These are phyloP conservation scores for Cyclopterus lumpus DNA, from an alignment of 2,797 vertebrate species.

Conservation along the genomic window DNA sequence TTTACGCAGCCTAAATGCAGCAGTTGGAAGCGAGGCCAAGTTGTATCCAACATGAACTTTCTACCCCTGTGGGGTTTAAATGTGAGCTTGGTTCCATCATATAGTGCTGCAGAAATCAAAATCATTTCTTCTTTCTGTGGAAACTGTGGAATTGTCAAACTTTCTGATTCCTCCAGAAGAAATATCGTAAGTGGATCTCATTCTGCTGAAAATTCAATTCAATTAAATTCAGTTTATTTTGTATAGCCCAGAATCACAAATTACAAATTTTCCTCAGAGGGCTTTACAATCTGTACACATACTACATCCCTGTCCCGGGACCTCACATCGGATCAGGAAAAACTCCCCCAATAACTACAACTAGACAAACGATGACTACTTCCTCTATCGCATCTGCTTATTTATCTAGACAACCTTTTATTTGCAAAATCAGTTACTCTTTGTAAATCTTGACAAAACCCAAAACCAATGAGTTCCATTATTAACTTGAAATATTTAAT, in stretches of 20 bases:
- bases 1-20: constrained; percentile 18
- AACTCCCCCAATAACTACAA: too few relatives aligned
- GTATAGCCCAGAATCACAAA: too few relatives aligned
- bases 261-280: too few relatives aligned
- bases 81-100: constrained; percentile 5
- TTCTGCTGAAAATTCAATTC: background rate
- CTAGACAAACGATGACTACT: background rate
- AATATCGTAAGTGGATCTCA: constrained; percentile 5
- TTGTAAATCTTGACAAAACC: background rate
- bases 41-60: constrained; percentile 24
- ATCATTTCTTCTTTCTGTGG: constrained; percentile 18
- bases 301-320: too few relatives aligned
- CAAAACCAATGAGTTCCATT: background rate
- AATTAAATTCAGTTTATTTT: too few relatives aligned
- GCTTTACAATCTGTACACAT: too few relatives aligned
- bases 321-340: too few relatives aligned
- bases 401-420: constrained; percentile 6
- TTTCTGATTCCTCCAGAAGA: background rate
- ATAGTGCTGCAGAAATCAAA: background rate
- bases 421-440: background rate
- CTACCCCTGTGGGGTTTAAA: constrained; percentile 19
- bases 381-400: background rate
- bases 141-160: constrained; percentile 6
- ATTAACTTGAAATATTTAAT: constrained; percentile 11
- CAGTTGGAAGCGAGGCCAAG: constrained; percentile 8